phyloP scores from a whole-genome alignment of 2,888 invertebrate genomes.

The Conus canariensis region DNA sequence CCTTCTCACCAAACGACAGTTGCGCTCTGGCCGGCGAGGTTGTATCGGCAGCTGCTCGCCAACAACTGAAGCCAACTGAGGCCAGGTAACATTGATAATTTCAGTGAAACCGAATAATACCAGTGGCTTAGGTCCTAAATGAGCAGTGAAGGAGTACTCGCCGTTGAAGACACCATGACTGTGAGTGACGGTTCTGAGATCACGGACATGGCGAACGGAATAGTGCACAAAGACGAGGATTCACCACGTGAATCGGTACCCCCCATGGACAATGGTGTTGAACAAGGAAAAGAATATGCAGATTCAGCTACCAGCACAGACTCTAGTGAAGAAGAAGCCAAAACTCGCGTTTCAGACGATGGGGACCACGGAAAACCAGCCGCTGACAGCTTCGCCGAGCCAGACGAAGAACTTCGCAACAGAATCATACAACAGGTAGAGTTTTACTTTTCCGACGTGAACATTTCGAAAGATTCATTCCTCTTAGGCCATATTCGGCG shows the following conservation, averaged over 20 bases:
- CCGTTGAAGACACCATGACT: constrained; percentile 35
- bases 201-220: background rate
- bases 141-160: constrained; percentile 43
- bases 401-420: constrained; percentile 72
- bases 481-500: constrained; percentile 95
- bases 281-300: constrained; percentile 8
- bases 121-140: background rate
- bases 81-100: no score
- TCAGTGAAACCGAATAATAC: background rate
- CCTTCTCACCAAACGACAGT: background rate
- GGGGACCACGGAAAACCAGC: constrained; percentile 57
- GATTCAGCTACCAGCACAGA: no score
- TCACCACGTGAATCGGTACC: constrained; percentile 29
- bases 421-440: constrained; percentile 84
- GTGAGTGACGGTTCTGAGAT: constrained; percentile 12
- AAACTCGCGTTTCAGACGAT: constrained; percentile 52
- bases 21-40: background rate
- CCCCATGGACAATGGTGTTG: constrained; percentile 14
- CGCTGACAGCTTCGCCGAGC: constrained; percentile 54
- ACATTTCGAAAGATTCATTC: constrained; percentile 96
- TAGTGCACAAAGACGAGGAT: constrained; percentile 45
- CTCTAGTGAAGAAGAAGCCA: constrained; percentile 67
- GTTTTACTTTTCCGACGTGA: constrained; percentile 96
- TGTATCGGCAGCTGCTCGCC: background rate
- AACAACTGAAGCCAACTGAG: background rate